Conservation (phyloP, 2,888 invertebrate species). For the Meghimatium bilineatum region DNA sequence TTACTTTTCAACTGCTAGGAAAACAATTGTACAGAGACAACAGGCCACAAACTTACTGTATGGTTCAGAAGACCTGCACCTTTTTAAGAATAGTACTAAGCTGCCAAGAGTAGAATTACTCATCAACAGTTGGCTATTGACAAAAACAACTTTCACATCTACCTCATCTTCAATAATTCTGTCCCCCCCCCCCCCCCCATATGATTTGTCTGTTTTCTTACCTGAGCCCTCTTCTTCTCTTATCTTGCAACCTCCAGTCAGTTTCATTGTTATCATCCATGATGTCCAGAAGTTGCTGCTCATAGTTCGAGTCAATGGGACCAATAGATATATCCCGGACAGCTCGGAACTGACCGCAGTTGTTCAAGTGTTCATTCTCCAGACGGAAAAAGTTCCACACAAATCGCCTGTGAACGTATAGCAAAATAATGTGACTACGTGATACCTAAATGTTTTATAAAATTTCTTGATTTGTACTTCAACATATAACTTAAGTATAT, state of each 20-base stretch:
- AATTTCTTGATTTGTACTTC: too few species aligned
- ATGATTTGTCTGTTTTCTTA: background rate
- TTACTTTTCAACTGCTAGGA: too few species aligned
- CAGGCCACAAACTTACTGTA: too few species aligned
- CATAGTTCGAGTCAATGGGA: conserved; percentile 86
- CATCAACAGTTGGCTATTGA: too few species aligned
- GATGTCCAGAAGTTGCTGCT: conserved; percentile 87
- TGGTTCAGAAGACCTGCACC: too few species aligned
- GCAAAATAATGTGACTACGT: background rate
- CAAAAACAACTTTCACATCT: too few species aligned
- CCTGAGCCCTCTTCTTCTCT: conserved; percentile 49
- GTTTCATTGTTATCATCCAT: conserved; percentile 94
- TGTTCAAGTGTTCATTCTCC: conserved; percentile 99
- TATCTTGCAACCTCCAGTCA: conserved; percentile 79
- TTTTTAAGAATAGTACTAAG: too few species aligned
- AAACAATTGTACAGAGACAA: too few species aligned
- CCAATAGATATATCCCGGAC: conserved; percentile 89
- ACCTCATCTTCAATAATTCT: too few species aligned
- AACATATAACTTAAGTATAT: too few species aligned
- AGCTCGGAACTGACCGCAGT: conserved; percentile 97
- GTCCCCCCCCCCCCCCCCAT: background rate
- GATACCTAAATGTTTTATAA: too few species aligned
- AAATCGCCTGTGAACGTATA: conserved; percentile 82
- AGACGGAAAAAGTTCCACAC: conserved; percentile 99
- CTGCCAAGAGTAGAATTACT: too few species aligned